phyloP scores from a whole-genome alignment of 2,888 invertebrate species.

The Mythimna albipuncta region DNA sequence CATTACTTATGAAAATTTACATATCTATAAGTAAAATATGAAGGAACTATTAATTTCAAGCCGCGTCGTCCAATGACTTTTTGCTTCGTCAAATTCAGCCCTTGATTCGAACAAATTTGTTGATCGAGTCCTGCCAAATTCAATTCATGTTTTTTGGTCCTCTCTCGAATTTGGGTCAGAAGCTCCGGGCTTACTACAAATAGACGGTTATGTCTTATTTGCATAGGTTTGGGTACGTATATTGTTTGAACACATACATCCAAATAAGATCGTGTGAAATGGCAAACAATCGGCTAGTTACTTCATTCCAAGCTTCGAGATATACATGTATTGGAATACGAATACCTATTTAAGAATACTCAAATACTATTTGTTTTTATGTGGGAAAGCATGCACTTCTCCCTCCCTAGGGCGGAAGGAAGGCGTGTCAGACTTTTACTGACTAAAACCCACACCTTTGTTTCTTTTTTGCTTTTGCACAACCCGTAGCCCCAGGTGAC shows the following conservation, averaged over 20 bases:
- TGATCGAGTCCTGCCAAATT: conserved; percentile 27
- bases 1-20: no score
- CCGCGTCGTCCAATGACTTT: background rate
- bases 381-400: no score
- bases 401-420: no score
- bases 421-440: no score
- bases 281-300: conserved; percentile 30
- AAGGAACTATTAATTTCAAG: background rate
- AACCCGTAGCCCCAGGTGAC: no score
- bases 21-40: background rate
- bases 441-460: no score
- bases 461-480: no score
- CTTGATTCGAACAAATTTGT: background rate
- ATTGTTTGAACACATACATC: conserved; percentile 20
- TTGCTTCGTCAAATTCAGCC: background rate
- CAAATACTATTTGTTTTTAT: no score
- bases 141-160: conserved; percentile 40
- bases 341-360: background rate
- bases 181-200: conserved; percentile 30
- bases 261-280: conserved; percentile 34
- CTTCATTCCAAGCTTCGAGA: background rate
- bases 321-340: background rate
- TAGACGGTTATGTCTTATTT: conserved; percentile 40
- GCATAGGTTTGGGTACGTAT: conserved; percentile 34
- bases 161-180: conserved; percentile 34